Base-by-base conservation (phyloP, 1,140 invertebrate species). In the Euwallacea similis region DNA sequence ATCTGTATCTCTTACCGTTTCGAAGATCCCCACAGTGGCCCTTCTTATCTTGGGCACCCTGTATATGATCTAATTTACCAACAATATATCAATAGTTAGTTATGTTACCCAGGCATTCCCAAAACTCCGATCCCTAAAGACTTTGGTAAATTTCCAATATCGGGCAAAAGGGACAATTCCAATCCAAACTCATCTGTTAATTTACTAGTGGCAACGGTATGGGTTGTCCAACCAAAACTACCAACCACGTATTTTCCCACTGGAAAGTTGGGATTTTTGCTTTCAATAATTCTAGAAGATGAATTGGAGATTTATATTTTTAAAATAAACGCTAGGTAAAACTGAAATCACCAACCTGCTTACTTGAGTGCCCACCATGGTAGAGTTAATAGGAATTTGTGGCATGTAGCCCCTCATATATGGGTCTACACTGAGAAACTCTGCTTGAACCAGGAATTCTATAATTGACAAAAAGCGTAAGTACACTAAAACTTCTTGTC, bases 391-490 rank as follows among this genome's bases (percentile, higher is more conserved):
- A 66, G 85, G 84, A 69, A 83, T 81, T n/a, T 77, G 77, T 59
- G 76, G 78, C 76, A 83, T 81, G 65, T 87, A 87, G 0, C 82
- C 81, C 73, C 89, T 83, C 88, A 90, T 90, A 72, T 90, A 91
- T 44, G 90, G 89, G 80, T 91, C 90, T 3, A 91, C 88, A 66
- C 88, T 90, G 2, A 90, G 74, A 75, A 86, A 90, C 74, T 88
- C 85, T 7, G 89, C 89, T 83, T 91, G 82, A 13, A 84, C 82
- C 46, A 90, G 80, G 76, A 87, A 86, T 80, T 91, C 78, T 79
- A 61, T 50, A n/a, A 66, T n/a, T 63, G 13, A 60, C 8, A 7
- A 15, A 63, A 46, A 55, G 54, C 73, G 76, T 74, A 82, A 86
- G 85, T 87, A 87, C 88, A 83, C 88, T n/a, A n/a, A n/a, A n/a